Evolutionary conservation across 2,797 vertebrate species (phyloP).

Genomic region (Hydrocynus forskahlii): DNA sequence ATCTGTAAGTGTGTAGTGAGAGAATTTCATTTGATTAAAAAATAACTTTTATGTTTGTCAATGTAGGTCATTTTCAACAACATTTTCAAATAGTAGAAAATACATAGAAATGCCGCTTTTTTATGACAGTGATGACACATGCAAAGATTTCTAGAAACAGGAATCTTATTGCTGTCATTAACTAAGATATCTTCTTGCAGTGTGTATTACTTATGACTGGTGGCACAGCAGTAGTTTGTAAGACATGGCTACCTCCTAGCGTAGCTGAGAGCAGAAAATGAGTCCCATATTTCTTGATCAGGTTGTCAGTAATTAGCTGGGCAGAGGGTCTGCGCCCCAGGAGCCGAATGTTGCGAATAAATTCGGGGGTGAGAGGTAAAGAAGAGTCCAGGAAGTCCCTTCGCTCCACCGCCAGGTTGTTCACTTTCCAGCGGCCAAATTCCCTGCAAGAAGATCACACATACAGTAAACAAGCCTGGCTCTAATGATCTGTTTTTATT

Average conservation of each 20-base stretch:
- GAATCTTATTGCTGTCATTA: neutral
- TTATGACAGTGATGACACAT: neutral
- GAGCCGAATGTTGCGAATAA: slow-evolving; percentile 91
- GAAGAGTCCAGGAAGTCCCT: slow-evolving; percentile 92
- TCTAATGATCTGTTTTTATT: slow-evolving; percentile 52
- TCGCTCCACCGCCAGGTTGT: slow-evolving; percentile 93
- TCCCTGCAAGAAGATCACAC: slow-evolving; percentile 80
- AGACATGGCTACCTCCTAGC: slow-evolving; percentile 86
- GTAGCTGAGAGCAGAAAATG: slow-evolving; percentile 96
- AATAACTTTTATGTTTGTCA: too few species aligned
- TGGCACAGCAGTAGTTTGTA: neutral
- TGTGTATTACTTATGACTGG: neutral
- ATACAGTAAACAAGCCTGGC: slow-evolving; percentile 38
- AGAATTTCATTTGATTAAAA: too few species aligned
- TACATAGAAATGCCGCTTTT: too few species aligned
- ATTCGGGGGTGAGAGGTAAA: slow-evolving; percentile 92
- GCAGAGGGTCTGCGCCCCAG: slow-evolving; percentile 90
- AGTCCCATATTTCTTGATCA: slow-evolving; percentile 98
- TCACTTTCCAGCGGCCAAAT: slow-evolving; percentile 98
- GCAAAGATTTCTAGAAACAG: neutral
- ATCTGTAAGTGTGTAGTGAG: too few species aligned
- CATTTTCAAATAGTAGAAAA: too few species aligned
- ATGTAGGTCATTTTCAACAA: too few species aligned
- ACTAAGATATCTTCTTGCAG: neutral
- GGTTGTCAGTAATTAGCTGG: slow-evolving; percentile 93